These are phyloP conservation scores for Euproctis similis DNA, from an alignment of 2,888 invertebrate genomes.

Conservation along the genomic window DNA sequence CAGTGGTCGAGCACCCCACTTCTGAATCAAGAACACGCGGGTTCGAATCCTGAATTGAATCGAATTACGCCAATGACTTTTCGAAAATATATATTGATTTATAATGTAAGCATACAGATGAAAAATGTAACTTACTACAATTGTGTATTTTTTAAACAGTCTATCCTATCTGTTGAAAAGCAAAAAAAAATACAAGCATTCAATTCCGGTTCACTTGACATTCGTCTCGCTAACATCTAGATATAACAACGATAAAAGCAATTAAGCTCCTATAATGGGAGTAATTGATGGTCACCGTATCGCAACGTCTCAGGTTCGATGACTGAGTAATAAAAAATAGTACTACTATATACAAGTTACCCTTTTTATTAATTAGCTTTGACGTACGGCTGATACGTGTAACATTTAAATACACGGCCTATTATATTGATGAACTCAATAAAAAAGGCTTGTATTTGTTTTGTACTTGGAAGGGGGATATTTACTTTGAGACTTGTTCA, in stretches of 20 bases:
- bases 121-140: too few relatives aligned
- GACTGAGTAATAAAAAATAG: conserved; percentile 23
- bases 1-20: too few relatives aligned
- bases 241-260: conserved; percentile 52
- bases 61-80: too few relatives aligned
- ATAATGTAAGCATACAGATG: too few relatives aligned
- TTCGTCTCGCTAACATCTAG: conserved; percentile 35
- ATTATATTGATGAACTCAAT: background rate
- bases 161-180: too few relatives aligned
- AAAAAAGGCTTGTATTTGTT: too few relatives aligned
- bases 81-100: too few relatives aligned
- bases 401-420: conserved; percentile 14
- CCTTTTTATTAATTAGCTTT: conserved; percentile 32
- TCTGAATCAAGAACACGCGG: too few relatives aligned
- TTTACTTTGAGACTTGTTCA: background rate
- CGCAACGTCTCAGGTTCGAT: conserved; percentile 23
- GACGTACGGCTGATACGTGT: conserved; percentile 24
- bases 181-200: background rate
- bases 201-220: conserved; percentile 24
- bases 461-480: background rate
- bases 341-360: conserved; percentile 12
- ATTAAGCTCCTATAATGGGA: conserved; percentile 46
- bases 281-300: conserved; percentile 43
- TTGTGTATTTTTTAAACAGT: too few relatives aligned
- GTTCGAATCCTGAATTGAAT: too few relatives aligned